phyloP scores from a whole-genome alignment of 2,797 vertebrate species.

The Scolopax rusticola region DNA sequence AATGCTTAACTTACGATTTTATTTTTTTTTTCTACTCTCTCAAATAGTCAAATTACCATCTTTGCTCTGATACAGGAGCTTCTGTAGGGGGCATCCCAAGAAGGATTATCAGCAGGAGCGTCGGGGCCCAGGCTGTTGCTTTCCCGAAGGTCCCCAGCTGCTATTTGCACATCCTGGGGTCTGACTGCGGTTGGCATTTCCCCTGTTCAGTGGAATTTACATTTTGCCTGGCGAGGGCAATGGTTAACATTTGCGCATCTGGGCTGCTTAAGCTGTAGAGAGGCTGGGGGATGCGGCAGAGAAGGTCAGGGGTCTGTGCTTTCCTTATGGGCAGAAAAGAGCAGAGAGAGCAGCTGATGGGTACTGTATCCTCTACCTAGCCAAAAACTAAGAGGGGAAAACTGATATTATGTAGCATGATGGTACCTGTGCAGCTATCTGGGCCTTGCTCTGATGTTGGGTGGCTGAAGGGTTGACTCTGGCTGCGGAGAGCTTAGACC shows the following conservation, averaged over 20 bases:
- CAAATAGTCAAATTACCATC: conserved; percentile 12
- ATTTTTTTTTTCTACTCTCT: not conserved
- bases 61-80: not conserved
- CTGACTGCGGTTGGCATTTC: conserved; percentile 79
- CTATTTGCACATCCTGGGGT: conserved; percentile 78
- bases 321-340: not conserved
- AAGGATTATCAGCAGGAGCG: conserved; percentile 36
- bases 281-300: not conserved
- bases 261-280: conserved; percentile 74
- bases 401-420: accelerated
- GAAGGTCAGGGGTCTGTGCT: conserved; percentile 64
- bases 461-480: not conserved
- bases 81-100: not conserved
- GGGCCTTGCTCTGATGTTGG: not conserved
- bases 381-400: not conserved
- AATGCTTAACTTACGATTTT: not conserved
- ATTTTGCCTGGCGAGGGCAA: conserved; percentile 66
- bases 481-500: not conserved
- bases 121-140: not conserved
- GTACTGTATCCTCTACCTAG: not conserved
- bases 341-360: not conserved
- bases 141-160: conserved; percentile 60
- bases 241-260: conserved; percentile 83
- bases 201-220: conserved; percentile 77
- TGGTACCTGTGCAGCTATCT: not conserved